Evolutionary conservation across 1,140 invertebrate genomes (phyloP).

Genomic region (Nylanderia fulva): DNA sequence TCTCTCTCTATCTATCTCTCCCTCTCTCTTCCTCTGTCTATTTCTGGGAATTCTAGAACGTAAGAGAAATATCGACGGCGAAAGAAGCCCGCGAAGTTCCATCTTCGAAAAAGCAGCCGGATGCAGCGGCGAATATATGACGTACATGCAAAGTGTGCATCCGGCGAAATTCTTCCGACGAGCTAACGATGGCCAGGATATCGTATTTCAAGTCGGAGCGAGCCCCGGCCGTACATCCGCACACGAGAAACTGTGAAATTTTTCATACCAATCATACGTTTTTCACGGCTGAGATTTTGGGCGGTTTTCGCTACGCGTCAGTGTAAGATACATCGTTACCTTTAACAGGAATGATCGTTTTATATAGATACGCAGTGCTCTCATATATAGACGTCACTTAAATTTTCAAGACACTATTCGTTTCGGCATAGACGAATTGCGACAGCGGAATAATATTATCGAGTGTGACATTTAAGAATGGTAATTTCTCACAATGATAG

Average conservation of each 20-base stretch:
- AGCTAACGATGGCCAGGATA: conserved; percentile 62
- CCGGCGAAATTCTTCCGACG: conserved; percentile 55
- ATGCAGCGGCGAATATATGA: conserved; percentile 58
- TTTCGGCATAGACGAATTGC: not conserved
- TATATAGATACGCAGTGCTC: not conserved
- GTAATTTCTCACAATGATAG: not conserved
- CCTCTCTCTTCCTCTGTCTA: not conserved
- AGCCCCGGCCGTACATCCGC: conserved; percentile 12
- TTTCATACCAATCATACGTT: conserved; percentile 42
- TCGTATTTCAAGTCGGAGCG: conserved; percentile 55
- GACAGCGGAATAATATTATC: not conserved
- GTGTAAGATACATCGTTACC: not conserved
- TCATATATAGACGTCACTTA: not conserved
- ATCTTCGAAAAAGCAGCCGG: conserved; percentile 33
- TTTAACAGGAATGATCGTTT: conserved; percentile 2
- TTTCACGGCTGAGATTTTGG: conserved; percentile 51
- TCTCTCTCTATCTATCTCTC: not conserved
- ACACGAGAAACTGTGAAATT: conserved; percentile 64
- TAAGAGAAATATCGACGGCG: not conserved
- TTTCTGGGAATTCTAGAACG: not conserved
- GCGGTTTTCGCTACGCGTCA: conserved; percentile 37
- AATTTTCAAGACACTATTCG: not conserved
- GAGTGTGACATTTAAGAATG: not conserved
- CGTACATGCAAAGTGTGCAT: conserved; percentile 59
- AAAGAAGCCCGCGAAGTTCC: conserved; percentile 39